These are phyloP conservation scores for Rhagonycha fulva DNA, from an alignment of 2,888 invertebrate species.

Conservation along the genomic window DNA sequence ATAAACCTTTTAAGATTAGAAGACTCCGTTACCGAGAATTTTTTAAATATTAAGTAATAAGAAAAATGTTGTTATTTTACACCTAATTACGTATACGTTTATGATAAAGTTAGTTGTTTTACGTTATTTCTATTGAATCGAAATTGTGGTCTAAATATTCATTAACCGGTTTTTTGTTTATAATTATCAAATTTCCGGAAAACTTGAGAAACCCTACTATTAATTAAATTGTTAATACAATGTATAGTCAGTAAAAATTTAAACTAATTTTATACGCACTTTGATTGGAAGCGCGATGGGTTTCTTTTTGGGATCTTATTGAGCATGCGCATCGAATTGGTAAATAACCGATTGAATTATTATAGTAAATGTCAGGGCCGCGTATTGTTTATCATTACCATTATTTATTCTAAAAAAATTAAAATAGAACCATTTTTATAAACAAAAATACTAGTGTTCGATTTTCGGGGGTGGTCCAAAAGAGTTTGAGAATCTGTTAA, in stretches of 20 bases:
- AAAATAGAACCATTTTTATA: too few species aligned
- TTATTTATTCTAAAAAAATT: too few species aligned
- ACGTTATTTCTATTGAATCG: background rate
- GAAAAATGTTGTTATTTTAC: background rate
- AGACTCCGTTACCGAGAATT: background rate
- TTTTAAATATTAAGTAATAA: background rate
- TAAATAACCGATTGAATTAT: background rate
- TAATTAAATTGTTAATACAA: background rate
- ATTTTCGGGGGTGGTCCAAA: too few species aligned
- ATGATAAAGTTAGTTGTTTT: background rate
- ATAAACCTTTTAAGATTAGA: background rate
- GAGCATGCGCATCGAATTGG: background rate
- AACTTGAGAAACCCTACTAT: background rate
- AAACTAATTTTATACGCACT: background rate
- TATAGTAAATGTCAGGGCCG: background rate
- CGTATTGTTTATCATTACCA: background rate
- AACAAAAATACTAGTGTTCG: too few species aligned
- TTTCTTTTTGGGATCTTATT: background rate
- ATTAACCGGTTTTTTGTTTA: background rate
- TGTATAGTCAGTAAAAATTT: background rate
- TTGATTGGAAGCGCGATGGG: background rate
- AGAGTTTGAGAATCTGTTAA: too few species aligned
- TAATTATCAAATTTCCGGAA: background rate
- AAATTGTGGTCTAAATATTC: background rate
- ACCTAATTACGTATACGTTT: background rate